Evolutionary conservation across 2,797 vertebrate genomes (phyloP).

Genomic region (Dicrostonyx torquatus): DNA sequence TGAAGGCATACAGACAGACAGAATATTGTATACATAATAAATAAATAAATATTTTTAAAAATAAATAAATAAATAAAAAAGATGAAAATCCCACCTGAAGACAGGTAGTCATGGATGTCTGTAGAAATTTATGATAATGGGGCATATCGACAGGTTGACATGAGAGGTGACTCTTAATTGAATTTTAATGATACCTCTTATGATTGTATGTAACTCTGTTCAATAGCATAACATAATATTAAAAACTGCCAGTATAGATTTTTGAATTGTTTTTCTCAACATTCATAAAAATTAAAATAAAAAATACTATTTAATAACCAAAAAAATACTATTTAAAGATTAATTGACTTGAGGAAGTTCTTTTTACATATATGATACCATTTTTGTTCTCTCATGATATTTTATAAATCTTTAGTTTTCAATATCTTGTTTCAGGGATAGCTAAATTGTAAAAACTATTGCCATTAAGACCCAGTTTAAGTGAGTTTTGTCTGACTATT

Average conservation of each 20-base stretch:
- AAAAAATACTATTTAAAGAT: not conserved
- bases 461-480: not conserved
- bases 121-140: slow-evolving; percentile 77
- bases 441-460: slow-evolving; percentile 23
- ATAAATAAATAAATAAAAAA: too few species aligned
- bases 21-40: too few species aligned
- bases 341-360: not conserved
- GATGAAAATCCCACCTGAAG: slow-evolving; percentile 49
- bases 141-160: slow-evolving; percentile 68
- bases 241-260: not conserved
- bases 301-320: not conserved
- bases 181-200: slow-evolving; percentile 74
- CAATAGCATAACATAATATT: slow-evolving; percentile 26
- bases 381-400: not conserved
- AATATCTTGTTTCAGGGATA: slow-evolving; percentile 5
- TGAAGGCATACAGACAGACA: too few species aligned
- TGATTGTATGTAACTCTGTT: slow-evolving; percentile 62
- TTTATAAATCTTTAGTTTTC: slow-evolving; percentile 2
- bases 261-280: slow-evolving; percentile 38
- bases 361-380: not conserved
- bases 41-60: too few species aligned
- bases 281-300: slow-evolving; percentile 48
- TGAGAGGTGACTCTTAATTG: slow-evolving; percentile 73
- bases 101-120: slow-evolving; percentile 68
- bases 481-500: not conserved